A percentile compares a stretch with the other conserved stretches of the same genome.
Conservation (phyloP, 2,797 vertebrate species). For the Falco novaeseelandiae region DNA sequence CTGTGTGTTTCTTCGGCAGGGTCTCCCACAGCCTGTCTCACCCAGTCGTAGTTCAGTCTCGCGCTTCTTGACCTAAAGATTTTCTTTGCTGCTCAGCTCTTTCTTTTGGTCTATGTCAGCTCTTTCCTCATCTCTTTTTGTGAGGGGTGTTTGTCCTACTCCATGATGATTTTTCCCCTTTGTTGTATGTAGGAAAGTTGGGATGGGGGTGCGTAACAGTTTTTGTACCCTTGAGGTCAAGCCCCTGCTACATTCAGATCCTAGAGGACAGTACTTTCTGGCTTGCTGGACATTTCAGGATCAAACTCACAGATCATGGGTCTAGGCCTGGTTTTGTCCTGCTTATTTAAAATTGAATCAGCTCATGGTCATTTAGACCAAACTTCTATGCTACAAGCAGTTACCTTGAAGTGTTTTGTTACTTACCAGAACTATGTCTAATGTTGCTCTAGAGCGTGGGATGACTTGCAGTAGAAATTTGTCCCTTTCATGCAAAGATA, state of each 20-base stretch:
- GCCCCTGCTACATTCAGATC: not conserved
- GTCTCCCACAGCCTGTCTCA: not conserved
- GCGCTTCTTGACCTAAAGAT: not conserved
- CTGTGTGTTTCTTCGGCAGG: not conserved
- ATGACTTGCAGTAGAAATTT: not conserved
- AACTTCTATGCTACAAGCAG: not conserved
- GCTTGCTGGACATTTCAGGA: not conserved
- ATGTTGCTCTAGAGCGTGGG: not conserved
- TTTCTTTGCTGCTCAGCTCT: not conserved
- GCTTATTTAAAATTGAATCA: not conserved
- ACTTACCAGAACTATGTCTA: not conserved
- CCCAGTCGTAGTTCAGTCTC: not conserved
- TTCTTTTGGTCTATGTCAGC: not conserved
- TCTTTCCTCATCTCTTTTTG: not conserved
- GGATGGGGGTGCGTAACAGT: not conserved
- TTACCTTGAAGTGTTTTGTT: not conserved
- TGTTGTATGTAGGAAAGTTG: not conserved
- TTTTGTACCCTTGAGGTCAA: not conserved
- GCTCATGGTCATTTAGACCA: not conserved
- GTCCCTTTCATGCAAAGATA: not conserved
- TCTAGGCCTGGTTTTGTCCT: not conserved
- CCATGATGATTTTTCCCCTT: not conserved
- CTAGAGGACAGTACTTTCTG: not conserved
- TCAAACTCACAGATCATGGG: not conserved
- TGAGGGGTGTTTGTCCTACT: not conserved